Percentiles rank a stretch among this genome's conserved stretches.
Evolutionary conservation across 2,797 vertebrate species (phyloP).

Genomic region (Chromobotia macracanthus): DNA sequence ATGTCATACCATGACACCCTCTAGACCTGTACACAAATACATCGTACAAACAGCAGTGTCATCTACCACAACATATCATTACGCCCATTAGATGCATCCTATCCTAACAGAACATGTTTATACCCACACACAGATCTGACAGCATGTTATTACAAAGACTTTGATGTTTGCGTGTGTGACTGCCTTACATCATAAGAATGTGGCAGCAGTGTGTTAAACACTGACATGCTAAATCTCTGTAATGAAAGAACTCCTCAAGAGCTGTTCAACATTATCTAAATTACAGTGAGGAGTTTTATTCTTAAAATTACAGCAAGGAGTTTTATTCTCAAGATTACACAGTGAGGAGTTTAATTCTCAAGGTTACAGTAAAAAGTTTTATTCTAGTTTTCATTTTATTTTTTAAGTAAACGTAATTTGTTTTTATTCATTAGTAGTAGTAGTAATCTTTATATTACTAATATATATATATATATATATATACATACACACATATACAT

Average conservation of each 20-base stretch:
- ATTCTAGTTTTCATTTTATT: too few species aligned
- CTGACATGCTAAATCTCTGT: not conserved
- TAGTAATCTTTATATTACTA: too few species aligned
- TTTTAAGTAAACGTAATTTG: not conserved
- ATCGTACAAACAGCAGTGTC: constrained; percentile 28
- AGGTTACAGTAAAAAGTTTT: too few species aligned
- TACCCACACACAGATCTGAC: constrained; percentile 20
- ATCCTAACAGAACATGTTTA: constrained; percentile 21
- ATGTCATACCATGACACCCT: constrained; percentile 9
- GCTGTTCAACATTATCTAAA: not conserved
- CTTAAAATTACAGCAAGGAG: not conserved
- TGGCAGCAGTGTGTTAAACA: not conserved
- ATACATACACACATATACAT: too few species aligned
- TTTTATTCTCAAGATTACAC: too few species aligned
- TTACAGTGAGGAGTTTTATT: not conserved
- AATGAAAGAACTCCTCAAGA: not conserved
- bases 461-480: too few species aligned
- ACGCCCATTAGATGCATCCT: constrained; percentile 34
- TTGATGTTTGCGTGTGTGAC: constrained; percentile 35
- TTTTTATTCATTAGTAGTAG: too few species aligned
- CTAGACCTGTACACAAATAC: constrained; percentile 11
- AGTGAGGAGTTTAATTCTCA: too few species aligned
- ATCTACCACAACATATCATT: constrained; percentile 43
- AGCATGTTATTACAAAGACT: constrained; percentile 4
- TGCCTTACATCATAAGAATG: constrained; percentile 21